Base-by-base conservation (phyloP, 1,140 invertebrate genomes). In the Apis florea region DNA sequence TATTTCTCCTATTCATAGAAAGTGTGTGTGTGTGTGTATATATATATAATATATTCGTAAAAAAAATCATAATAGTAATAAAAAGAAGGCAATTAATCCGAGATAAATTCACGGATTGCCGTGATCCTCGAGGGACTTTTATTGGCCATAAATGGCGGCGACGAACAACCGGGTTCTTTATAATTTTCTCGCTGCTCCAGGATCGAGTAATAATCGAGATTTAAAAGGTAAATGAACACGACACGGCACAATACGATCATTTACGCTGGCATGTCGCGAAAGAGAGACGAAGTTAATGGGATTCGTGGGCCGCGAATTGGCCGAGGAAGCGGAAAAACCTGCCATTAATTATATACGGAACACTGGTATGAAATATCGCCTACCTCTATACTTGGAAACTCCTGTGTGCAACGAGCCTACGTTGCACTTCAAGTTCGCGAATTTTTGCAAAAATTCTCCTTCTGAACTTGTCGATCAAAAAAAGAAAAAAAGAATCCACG, bases 261-360 rank as follows among this genome's bases (percentile, higher is more conserved):
- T 72, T 79, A 79, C 70, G 70, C 66, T 9, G 40, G 51, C 51
- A 26, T 49, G 49, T 56, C 70, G 59, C 61, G 49, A 54, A 51
- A 71, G 78, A 71, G 78, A 64, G 78, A 80, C 70, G 17, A 47
- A 56, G 67, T 70, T 71, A 78, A 82, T 69, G 73, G 74, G 49
- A 66, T 77, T 56, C 64, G 47, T 49, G 72, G 59, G 24, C 74
- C 64, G 54, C 75, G 67, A 82, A 82, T 82, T 82, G 75, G 53
- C 74, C 66, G 81, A 58, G 81, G 81, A 78, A 78, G 31, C 75
- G 81, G 81, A 78, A 82, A 67, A 66, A 64, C n/a, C 56, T 78
- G 81, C 51, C 51, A 82, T 82, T 78, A 82, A 82, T 82, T 82
- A 82, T 82, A 76, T 70, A 78, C 74, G 66, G 74, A 70, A 76